These are phyloP conservation scores for Tetragonula carbonaria DNA, from an alignment of 2,888 invertebrate genomes.

Conservation along the genomic window DNA sequence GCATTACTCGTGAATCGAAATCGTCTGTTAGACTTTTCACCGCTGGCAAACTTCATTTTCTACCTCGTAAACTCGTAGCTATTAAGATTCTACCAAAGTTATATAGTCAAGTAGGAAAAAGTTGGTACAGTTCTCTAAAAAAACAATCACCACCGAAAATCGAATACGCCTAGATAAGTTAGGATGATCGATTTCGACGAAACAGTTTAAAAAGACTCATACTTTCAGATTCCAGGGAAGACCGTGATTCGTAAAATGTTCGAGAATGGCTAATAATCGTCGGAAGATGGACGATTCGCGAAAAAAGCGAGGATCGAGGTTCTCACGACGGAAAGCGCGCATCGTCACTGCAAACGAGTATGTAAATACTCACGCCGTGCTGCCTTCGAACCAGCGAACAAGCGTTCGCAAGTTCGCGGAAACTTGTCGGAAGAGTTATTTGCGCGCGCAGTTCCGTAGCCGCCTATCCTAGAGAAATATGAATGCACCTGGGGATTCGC, in stretches of 20 bases:
- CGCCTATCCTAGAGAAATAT: conserved; percentile 32
- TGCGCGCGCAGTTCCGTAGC: conserved; percentile 44
- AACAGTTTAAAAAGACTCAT: neutral
- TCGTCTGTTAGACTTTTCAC: conserved; percentile 15
- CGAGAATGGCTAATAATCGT: conserved; percentile 13
- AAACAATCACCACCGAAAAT: neutral
- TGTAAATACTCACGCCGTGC: conserved; percentile 50
- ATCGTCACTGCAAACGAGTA: conserved; percentile 28
- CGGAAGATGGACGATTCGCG: conserved; percentile 32
- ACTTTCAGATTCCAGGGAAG: neutral
- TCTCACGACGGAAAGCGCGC: neutral
- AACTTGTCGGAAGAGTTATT: conserved; percentile 54
- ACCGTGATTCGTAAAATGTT: neutral
- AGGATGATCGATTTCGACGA: neutral
- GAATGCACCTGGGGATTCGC: conserved; percentile 28
- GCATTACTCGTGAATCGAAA: conserved; percentile 17
- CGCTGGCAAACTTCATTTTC: conserved; percentile 35
- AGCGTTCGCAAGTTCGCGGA: conserved; percentile 48
- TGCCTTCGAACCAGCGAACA: conserved; percentile 31
- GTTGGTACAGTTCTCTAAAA: neutral
- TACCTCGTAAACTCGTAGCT: conserved; percentile 11
- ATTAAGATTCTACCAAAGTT: neutral
- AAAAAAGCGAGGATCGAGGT: neutral
- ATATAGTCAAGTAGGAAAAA: neutral
- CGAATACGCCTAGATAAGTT: neutral